These are phyloP conservation scores for Lathamus discolor DNA, from an alignment of 2,113 vertebrate genomes.

Conservation along the genomic window DNA sequence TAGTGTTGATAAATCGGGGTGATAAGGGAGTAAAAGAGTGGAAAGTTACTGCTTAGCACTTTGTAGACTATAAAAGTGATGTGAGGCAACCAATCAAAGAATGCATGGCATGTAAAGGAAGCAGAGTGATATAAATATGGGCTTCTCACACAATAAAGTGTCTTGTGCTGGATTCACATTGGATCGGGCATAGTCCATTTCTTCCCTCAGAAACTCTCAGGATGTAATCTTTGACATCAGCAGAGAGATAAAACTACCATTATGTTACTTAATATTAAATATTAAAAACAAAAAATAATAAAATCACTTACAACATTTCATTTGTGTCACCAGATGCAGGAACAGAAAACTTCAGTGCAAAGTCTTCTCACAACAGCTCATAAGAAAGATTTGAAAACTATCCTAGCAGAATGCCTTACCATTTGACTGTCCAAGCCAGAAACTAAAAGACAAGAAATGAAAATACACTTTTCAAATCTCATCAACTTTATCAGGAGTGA, in stretches of 20 bases:
- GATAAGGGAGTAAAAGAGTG: no score
- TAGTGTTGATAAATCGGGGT: no score
- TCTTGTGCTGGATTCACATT: no score
- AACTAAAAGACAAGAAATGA: conserved; percentile 4
- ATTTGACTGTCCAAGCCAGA: neutral
- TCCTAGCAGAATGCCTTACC: neutral
- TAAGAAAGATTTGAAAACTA: neutral
- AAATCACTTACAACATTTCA: neutral
- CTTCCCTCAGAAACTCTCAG: neutral
- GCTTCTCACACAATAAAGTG: no score
- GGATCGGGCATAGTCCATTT: no score
- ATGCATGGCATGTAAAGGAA: no score
- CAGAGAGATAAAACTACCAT: neutral
- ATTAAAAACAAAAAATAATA: neutral
- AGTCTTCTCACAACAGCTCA: neutral
- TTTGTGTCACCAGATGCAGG: neutral
- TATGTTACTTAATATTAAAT: neutral
- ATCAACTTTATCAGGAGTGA: neutral
- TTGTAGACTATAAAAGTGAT: no score
- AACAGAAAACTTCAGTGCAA: neutral
- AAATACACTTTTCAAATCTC: neutral
- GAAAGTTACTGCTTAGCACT: no score
- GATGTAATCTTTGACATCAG: neutral
- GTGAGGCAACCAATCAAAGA: no score
- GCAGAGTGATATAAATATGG: no score